These are phyloP conservation scores for Epinephelus moara DNA, from an alignment of 2,113 vertebrate genomes.

Conservation along the genomic window DNA sequence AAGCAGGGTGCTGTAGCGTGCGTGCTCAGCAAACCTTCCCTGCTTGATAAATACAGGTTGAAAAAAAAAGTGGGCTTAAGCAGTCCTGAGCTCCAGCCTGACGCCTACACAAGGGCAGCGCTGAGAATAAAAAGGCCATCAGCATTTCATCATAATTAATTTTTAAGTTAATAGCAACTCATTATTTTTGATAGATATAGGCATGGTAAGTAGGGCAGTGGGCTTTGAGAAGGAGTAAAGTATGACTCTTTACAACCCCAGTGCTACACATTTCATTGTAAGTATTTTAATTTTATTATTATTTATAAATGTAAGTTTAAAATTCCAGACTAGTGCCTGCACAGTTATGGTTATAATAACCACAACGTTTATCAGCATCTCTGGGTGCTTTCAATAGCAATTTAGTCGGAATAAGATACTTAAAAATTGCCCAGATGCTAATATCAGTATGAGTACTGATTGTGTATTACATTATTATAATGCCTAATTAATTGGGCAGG, in stretches of 20 bases:
- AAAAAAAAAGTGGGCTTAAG: conserved; percentile 4
- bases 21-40: conserved; percentile 48
- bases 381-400: background rate
- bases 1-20: conserved; percentile 19
- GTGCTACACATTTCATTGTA: background rate
- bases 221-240: conserved; percentile 10
- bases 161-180: conserved; percentile 51
- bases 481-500: conserved; percentile 19
- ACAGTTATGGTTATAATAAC: background rate
- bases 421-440: background rate
- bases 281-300: background rate
- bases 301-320: background rate
- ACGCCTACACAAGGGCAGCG: conserved; percentile 34
- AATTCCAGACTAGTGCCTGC: background rate
- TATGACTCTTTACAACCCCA: conserved; percentile 16
- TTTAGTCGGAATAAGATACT: background rate
- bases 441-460: conserved; percentile 1
- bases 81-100: conserved; percentile 18
- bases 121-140: conserved; percentile 38
- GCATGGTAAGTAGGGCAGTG: background rate
- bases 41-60: conserved; percentile 34
- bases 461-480: conserved; percentile 16
- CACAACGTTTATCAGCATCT: background rate
- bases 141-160: conserved; percentile 52
- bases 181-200: conserved; percentile 47